Conservation (phyloP, 2,113 vertebrate genomes). For the Chitala chitala region DNA sequence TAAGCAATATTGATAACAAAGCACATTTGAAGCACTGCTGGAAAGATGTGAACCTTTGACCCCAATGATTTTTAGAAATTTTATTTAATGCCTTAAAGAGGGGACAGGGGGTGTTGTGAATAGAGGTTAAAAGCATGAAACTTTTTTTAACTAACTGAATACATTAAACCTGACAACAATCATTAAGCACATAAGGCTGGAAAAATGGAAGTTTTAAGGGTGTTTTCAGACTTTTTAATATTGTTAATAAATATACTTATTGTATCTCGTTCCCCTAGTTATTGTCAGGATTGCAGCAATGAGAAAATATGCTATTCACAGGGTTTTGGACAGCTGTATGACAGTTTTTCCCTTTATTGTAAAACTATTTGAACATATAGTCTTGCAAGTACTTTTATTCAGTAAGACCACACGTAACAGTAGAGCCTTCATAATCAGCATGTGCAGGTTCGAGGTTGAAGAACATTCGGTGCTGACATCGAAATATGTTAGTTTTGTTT, state of each 20-base stretch:
- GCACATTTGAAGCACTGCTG: constrained; percentile 17
- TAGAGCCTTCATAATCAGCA: not conserved
- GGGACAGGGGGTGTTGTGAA: not conserved
- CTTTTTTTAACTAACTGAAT: not conserved
- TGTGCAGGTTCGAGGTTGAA: not conserved
- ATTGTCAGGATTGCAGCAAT: constrained; percentile 3
- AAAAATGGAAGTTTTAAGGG: constrained; percentile 1
- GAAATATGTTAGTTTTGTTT: constrained; percentile 11
- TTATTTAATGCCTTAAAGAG: constrained; percentile 26
- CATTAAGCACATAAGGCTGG: constrained; percentile 3
- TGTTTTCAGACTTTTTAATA: constrained; percentile 15
- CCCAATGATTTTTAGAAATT: not conserved
- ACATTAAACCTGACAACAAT: not conserved
- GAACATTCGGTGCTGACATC: not conserved
- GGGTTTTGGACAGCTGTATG: not conserved
- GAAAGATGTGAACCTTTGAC: constrained; percentile 1
- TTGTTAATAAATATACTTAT: constrained; percentile 1
- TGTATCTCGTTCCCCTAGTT: not conserved
- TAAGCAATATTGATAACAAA: constrained; percentile 29
- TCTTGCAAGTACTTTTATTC: not conserved
- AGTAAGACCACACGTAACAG: not conserved
- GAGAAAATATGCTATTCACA: not conserved
- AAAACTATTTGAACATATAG: not conserved
- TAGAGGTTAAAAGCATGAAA: not conserved
- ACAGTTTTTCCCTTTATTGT: not conserved